A percentile compares a stretch with the other conserved stretches of the same genome.
These are phyloP conservation scores for Paracanthobrama guichenoti DNA, from an alignment of 2,113 vertebrate species.

Conservation along the genomic window DNA sequence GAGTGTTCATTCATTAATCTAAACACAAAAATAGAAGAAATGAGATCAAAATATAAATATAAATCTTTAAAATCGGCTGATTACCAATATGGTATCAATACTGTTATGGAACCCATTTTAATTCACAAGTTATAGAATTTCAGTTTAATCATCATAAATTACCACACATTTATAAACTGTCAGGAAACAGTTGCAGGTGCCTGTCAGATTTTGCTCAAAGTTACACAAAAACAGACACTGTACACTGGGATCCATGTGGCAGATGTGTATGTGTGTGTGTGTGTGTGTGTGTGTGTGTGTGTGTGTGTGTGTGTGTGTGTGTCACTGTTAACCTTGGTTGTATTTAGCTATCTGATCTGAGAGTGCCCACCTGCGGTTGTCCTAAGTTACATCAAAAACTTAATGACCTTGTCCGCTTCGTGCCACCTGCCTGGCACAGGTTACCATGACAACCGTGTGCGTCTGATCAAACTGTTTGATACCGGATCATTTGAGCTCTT, in stretches of 20 bases:
- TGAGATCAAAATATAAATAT: neutral
- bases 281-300: too few relatives aligned
- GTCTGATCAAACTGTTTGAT: constrained; percentile 44
- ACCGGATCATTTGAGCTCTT: constrained; percentile 30
- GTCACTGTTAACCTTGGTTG: constrained; percentile 17
- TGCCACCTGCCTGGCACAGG: constrained; percentile 49
- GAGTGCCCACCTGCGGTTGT: constrained; percentile 40
- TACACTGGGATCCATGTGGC: neutral
- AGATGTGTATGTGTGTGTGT: neutral
- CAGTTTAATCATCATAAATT: neutral
- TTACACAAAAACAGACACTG: too few relatives aligned
- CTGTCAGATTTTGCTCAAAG: neutral
- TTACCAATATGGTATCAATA: neutral
- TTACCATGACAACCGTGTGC: constrained; percentile 32
- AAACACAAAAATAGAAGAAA: neutral
- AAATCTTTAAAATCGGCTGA: neutral
- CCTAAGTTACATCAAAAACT: constrained; percentile 36
- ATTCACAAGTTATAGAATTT: neutral
- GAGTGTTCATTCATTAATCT: neutral
- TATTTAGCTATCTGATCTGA: constrained; percentile 33
- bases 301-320: constrained; percentile 10
- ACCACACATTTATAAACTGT: neutral
- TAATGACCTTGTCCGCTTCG: constrained; percentile 28
- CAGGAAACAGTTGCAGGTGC: neutral
- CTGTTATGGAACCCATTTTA: neutral